phyloP scores from a whole-genome alignment of 1,140 invertebrate species.

The Brevipalpus yothersi region DNA sequence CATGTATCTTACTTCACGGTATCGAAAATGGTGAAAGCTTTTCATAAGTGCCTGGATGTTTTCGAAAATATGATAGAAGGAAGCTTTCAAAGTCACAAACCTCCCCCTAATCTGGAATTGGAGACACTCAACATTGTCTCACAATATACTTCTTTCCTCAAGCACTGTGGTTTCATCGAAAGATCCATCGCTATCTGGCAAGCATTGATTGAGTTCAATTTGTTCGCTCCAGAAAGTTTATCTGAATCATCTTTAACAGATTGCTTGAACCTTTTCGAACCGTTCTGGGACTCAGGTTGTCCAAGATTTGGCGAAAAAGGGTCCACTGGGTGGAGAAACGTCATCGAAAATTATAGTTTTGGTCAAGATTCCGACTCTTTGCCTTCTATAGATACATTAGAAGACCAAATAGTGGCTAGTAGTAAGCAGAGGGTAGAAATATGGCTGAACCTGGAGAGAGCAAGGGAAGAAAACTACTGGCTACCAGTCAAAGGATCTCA shows the following conservation, averaged over 20 bases:
- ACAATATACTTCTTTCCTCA: constrained; percentile 18
- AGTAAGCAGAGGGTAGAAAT: constrained; percentile 13
- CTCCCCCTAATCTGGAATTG: constrained; percentile 13
- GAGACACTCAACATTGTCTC: constrained; percentile 18
- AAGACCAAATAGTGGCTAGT: constrained; percentile 13
- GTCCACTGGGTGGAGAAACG: constrained; percentile 21
- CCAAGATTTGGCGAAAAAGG: constrained; percentile 22
- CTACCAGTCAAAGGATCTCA: constrained; percentile 22
- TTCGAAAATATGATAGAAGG: constrained; percentile 15
- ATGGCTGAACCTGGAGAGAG: constrained; percentile 23
- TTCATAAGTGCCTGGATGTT: constrained; percentile 20
- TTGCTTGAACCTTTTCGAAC: constrained; percentile 20
- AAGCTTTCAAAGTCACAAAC: constrained; percentile 14
- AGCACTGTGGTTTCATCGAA: constrained; percentile 23
- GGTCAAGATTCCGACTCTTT: constrained; percentile 6
- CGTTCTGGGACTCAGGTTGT: constrained; percentile 26
- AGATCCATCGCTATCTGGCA: constrained; percentile 23
- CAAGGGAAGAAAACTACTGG: constrained; percentile 20
- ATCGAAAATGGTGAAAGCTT: background rate
- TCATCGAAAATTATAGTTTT: constrained; percentile 13
- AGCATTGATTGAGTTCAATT: constrained; percentile 25
- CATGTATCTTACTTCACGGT: constrained; percentile 19
- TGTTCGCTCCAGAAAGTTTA: constrained; percentile 18
- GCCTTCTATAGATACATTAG: constrained; percentile 12
- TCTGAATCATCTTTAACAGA: constrained; percentile 11